Evolutionary conservation across 1,140 invertebrate genomes (phyloP).

Genomic region (Macrotrachela quadricornifera): DNA sequence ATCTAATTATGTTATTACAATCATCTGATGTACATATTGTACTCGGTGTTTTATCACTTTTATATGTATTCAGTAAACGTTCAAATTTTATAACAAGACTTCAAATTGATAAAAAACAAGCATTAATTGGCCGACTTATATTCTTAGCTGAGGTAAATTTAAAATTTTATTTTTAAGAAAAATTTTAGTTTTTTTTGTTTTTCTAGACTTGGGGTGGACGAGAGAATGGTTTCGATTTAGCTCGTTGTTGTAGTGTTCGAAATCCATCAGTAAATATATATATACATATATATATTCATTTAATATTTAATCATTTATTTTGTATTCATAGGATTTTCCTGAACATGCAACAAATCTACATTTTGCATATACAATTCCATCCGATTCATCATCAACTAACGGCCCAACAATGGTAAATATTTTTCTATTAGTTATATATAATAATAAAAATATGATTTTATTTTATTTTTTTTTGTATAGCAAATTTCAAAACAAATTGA

Average conservation of each 20-base stretch:
- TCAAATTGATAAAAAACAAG: constrained; percentile 46
- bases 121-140: constrained; percentile 49
- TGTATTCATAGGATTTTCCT: too few relatives aligned
- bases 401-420: too few relatives aligned
- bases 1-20: constrained; percentile 53
- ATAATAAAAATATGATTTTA: constrained; percentile 1
- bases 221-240: constrained; percentile 63
- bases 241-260: constrained; percentile 43
- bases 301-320: too few relatives aligned
- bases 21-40: constrained; percentile 67
- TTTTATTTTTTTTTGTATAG: too few relatives aligned
- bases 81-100: constrained; percentile 67
- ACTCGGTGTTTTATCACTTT: constrained; percentile 58
- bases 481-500: too few relatives aligned
- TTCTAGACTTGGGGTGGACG: constrained; percentile 54
- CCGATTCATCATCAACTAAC: too few relatives aligned
- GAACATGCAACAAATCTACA: too few relatives aligned
- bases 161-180: constrained; percentile 7
- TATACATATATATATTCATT: too few relatives aligned
- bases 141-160: constrained; percentile 52
- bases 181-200: background rate
- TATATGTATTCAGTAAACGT: constrained; percentile 76
- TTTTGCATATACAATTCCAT: too few relatives aligned
- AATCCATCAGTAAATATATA: too few relatives aligned
- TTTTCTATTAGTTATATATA: constrained; percentile 21